These are phyloP conservation scores for Halocynthia aurantium DNA, from an alignment of 23 tunicate genomes.

Conservation along the genomic window DNA sequence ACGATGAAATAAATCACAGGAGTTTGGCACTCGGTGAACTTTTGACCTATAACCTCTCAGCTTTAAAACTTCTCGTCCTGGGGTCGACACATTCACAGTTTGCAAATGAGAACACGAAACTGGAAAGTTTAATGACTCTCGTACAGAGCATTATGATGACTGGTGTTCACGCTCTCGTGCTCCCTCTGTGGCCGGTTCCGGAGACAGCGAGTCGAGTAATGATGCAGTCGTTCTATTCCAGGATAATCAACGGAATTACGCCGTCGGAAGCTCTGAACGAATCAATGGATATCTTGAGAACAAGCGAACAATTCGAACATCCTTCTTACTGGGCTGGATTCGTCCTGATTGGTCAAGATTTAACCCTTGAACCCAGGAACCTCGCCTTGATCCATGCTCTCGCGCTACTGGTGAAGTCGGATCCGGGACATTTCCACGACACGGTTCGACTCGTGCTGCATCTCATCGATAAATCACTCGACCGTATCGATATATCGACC, in stretches of 20 bases:
- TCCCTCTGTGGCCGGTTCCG: constrained; percentile 84
- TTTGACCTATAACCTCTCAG: constrained; percentile 16
- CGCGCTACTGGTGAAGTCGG: constrained; percentile 20
- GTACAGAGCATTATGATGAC: constrained; percentile 6
- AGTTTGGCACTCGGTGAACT: constrained; percentile 24
- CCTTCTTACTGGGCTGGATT: constrained; percentile 91
- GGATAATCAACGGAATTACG: constrained; percentile 21
- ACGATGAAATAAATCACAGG: neutral
- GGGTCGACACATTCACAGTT: constrained; percentile 46
- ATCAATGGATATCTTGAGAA: constrained; percentile 36
- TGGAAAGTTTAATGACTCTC: constrained; percentile 5
- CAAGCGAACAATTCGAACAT: constrained; percentile 57
- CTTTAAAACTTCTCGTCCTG: constrained; percentile 39
- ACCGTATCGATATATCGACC: neutral
- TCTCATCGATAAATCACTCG: constrained; percentile 30
- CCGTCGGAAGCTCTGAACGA: constrained; percentile 29
- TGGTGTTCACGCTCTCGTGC: constrained; percentile 27
- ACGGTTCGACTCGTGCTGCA: constrained; percentile 39
- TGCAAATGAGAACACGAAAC: neutral
- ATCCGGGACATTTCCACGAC: constrained; percentile 18
- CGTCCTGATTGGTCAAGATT: constrained; percentile 45
- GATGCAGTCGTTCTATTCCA: constrained; percentile 29
- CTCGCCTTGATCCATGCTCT: constrained; percentile 25
- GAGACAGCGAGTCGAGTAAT: constrained; percentile 52
- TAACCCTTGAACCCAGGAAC: constrained; percentile 19